These are phyloP conservation scores for Teleopsis dalmanni DNA, from an alignment of 1,140 invertebrate genomes.

Conservation along the genomic window DNA sequence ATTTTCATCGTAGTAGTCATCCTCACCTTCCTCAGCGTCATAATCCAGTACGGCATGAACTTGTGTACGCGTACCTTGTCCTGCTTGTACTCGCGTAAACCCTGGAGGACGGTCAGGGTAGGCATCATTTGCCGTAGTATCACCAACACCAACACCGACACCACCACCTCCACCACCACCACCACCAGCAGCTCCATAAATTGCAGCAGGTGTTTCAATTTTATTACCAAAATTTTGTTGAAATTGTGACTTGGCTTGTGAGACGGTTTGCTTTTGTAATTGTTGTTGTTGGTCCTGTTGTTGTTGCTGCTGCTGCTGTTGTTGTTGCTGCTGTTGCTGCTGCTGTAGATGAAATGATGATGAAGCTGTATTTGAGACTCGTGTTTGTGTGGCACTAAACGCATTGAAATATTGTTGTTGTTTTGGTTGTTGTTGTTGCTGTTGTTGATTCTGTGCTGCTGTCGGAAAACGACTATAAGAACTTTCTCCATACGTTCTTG, in stretches of 20 bases:
- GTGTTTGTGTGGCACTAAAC: conserved; percentile 6
- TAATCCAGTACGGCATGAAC: conserved; percentile 43
- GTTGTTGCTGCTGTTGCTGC: conserved; percentile 4
- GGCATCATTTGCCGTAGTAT: conserved; percentile 15
- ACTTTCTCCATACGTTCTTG: conserved; percentile 15
- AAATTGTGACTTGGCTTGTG: background rate
- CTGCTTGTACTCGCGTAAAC: conserved; percentile 40
- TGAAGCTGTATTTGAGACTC: too few species aligned
- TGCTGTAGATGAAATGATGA: conserved; percentile 8
- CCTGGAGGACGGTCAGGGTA: conserved; percentile 39
- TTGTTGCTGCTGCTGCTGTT: background rate
- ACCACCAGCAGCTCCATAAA: conserved; percentile 18
- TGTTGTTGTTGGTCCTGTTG: conserved; percentile 3
- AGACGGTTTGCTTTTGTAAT: too few species aligned
- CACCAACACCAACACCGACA: background rate
- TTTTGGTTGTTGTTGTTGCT: conserved; percentile 10
- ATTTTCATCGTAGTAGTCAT: conserved; percentile 30
- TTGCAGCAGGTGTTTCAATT: conserved; percentile 15
- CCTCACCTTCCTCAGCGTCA: conserved; percentile 41
- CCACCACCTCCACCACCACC: background rate
- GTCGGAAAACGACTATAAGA: conserved; percentile 9
- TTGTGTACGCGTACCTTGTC: conserved; percentile 38
- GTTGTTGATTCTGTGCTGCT: conserved; percentile 14
- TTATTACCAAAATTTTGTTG: conserved; percentile 3
- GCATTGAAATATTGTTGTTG: conserved; percentile 14